Evolutionary conservation across 2,797 vertebrate species (phyloP).

Genomic region (Loris lydekkerianus): DNA sequence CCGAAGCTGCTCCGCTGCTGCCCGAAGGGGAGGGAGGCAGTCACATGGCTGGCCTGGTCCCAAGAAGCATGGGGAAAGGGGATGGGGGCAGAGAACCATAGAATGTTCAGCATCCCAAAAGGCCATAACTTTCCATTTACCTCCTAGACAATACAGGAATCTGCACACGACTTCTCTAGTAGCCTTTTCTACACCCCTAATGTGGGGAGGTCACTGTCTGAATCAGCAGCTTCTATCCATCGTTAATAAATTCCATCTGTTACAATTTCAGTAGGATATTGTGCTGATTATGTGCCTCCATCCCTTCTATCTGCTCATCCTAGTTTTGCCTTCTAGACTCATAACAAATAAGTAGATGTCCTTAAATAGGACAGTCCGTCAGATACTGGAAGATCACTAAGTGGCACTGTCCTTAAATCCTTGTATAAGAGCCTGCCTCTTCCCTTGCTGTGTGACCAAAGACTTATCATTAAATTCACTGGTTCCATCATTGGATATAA

Average conservation of each 20-base stretch:
- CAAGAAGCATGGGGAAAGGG: slow-evolving; percentile 7
- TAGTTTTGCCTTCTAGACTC: slow-evolving; percentile 30
- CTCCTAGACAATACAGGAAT: background rate
- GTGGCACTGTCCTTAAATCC: slow-evolving; percentile 4
- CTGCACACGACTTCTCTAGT: background rate
- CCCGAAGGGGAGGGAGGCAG: slow-evolving; percentile 88
- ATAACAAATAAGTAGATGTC: background rate
- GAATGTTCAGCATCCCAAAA: slow-evolving; percentile 16
- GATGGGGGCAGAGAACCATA: slow-evolving; percentile 61
- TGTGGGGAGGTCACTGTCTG: background rate
- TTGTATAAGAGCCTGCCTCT: background rate
- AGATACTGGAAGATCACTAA: background rate
- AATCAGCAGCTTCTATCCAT: background rate
- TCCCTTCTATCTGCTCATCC: background rate
- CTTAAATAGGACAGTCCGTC: background rate
- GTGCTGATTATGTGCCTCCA: background rate
- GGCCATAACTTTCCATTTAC: background rate
- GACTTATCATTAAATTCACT: slow-evolving; percentile 60
- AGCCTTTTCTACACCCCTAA: background rate
- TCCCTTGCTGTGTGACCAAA: slow-evolving; percentile 16
- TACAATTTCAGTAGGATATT: background rate
- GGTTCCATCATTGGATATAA: slow-evolving; percentile 33
- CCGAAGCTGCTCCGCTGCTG: slow-evolving; percentile 86
- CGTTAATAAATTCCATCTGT: background rate
- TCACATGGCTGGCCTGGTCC: slow-evolving; percentile 94